phyloP scores from a whole-genome alignment of 1,140 invertebrate genomes.

The Microplitis demolitor region DNA sequence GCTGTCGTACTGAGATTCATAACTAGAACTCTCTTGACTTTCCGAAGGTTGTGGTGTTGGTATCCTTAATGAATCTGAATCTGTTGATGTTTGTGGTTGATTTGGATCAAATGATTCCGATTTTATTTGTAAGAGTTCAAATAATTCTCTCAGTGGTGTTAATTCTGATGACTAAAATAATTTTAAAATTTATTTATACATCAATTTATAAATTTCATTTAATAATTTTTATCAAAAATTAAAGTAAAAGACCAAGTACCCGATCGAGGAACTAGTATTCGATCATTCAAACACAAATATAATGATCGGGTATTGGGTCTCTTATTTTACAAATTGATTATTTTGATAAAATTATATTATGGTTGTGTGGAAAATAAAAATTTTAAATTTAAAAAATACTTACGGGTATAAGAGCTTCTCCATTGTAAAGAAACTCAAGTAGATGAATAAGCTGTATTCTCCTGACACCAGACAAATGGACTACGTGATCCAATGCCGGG shows the following conservation, averaged over 20 bases:
- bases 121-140: constrained; percentile 82
- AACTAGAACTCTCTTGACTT: constrained; percentile 66
- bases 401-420: constrained; percentile 81
- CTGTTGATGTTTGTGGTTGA: constrained; percentile 51
- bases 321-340: too few relatives aligned
- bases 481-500: constrained; percentile 71
- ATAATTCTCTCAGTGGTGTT: constrained; percentile 78
- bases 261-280: too few relatives aligned
- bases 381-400: constrained; percentile 36
- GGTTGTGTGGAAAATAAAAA: background rate
- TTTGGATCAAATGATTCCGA: constrained; percentile 68
- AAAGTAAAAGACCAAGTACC: too few relatives aligned
- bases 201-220: too few relatives aligned
- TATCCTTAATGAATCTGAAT: constrained; percentile 56
- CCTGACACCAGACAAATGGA: constrained; percentile 81
- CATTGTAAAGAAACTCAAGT: constrained; percentile 82
- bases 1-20: constrained; percentile 68
- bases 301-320: too few relatives aligned
- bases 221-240: too few relatives aligned
- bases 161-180: constrained; percentile 74
- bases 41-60: constrained; percentile 58
- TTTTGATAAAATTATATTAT: too few relatives aligned
- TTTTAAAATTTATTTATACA: background rate
- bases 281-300: too few relatives aligned
- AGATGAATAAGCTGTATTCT: constrained; percentile 77